Percentiles rank a stretch among this genome's conserved stretches.
Evolutionary conservation across 2,888 invertebrate genomes (phyloP).

Genomic region (Cantharis flavilabris): DNA sequence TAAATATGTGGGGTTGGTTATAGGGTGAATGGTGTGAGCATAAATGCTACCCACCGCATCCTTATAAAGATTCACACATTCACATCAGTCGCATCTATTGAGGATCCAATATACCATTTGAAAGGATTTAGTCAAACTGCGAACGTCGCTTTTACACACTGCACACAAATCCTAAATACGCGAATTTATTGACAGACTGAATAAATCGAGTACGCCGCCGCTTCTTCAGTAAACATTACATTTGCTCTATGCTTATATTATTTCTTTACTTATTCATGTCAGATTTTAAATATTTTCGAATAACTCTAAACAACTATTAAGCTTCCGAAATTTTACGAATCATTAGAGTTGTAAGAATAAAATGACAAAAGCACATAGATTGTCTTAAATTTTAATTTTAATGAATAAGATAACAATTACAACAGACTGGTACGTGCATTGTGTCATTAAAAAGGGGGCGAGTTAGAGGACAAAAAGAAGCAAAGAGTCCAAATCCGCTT

Average conservation of each 20-base stretch:
- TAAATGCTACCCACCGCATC: constrained; percentile 31
- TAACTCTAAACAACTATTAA: background rate
- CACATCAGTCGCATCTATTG: constrained; percentile 40
- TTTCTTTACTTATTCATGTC: background rate
- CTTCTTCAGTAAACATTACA: constrained; percentile 30
- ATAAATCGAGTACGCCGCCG: constrained; percentile 30
- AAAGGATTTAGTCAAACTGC: constrained; percentile 55
- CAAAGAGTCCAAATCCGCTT: constrained; percentile 56
- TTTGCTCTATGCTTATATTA: constrained; percentile 17
- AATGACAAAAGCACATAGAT: background rate
- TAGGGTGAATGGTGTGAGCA: constrained; percentile 23
- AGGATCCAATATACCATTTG: constrained; percentile 53
- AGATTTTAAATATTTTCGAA: background rate
- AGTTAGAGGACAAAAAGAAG: constrained; percentile 51
- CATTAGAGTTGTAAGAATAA: background rate
- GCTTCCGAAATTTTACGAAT: background rate
- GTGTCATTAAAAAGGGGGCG: constrained; percentile 38
- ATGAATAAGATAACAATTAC: constrained; percentile 30
- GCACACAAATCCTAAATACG: constrained; percentile 56
- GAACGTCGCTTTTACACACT: constrained; percentile 49
- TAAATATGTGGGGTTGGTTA: constrained; percentile 23
- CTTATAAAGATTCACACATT: constrained; percentile 36
- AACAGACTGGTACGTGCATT: constrained; percentile 31
- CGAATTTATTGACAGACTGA: constrained; percentile 52
- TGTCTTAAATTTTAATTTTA: constrained; percentile 11